Evolutionary conservation across 2,888 invertebrate genomes (phyloP), one percentile per base, ranked within the genome.

Genomic region (Tetranychus truncatus): DNA sequence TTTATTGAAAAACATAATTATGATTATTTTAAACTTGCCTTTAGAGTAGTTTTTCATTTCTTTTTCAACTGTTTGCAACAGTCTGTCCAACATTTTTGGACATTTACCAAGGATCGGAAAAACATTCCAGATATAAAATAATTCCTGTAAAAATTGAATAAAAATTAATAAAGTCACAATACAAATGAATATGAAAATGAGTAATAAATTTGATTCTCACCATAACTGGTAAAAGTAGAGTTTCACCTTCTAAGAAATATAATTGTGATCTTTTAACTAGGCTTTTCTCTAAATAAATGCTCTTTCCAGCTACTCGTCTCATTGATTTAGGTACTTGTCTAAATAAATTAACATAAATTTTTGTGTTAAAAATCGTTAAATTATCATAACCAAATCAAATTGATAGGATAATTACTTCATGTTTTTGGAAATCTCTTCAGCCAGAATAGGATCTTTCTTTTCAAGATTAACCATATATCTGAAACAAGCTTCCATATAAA

Each of bases 231-330:
- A 95, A 85, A 6, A 90, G 83, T 44, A 97, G 85, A 65, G 84
- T 85, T 74, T 88, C 86, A 74, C 88, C 87, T 82, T 94, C 92
- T 66, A 86, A 86, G 77, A 87, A 86, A 83, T 88, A 95, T 74
- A 93, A 87, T 78, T 88, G 87, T 71, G 91, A 87, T 79, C 92
- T 91, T 81, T 89, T 89, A n/a, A 91, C 87, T 72, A 91, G 90
- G 83, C 95, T 96, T 83, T 97, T 97, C 83, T 97, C 96, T 88
- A 96, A 90, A 1, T 96, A 96, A 78, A 97, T 84, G 0, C 95
- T 95, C 84, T 96, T 95, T 0, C 97, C 96, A 46, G 95, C 95
- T 75, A 97, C 91, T 76, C 91, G 87, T 81, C 94, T 91, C 80
- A 92, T 92, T 82, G 88, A 88, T 75, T 86, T 85, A 2, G 94